Percentiles rank a stretch among this genome's conserved stretches.
Conservation (phyloP, 2,888 invertebrate genomes). For the Hypomecis punctinalis region DNA sequence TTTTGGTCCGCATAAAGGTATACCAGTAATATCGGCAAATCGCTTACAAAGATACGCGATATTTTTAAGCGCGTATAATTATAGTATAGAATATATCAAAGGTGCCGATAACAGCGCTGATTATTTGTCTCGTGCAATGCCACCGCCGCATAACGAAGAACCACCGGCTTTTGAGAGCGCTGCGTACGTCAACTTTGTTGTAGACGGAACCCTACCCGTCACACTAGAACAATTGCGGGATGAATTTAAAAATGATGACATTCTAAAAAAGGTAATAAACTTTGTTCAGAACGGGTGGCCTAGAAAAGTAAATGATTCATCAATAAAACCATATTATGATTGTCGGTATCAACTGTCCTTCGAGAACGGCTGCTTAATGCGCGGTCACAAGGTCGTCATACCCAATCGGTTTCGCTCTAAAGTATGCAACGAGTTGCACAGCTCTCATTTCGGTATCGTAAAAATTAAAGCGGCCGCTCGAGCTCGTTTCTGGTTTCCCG, state of each 20-base stretch:
- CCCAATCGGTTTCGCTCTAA: constrained; percentile 15
- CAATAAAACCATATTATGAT: background rate
- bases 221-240: background rate
- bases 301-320: background rate
- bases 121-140: constrained; percentile 8
- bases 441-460: constrained; percentile 13
- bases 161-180: background rate
- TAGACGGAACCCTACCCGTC: background rate
- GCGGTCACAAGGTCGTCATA: background rate
- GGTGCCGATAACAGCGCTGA: constrained; percentile 41
- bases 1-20: constrained; percentile 44
- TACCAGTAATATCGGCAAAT: constrained; percentile 47
- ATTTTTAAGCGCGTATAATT: constrained; percentile 48
- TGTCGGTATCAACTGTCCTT: background rate
- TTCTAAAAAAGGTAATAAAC: background rate
- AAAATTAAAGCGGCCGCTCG: constrained; percentile 38
- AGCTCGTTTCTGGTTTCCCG: constrained; percentile 42
- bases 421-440: constrained; percentile 13
- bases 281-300: background rate
- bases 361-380: background rate
- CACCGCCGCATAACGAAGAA: background rate
- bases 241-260: background rate
- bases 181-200: background rate
- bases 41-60: constrained; percentile 47
- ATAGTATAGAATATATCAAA: constrained; percentile 48